These are phyloP conservation scores for Aricia agestis DNA, from an alignment of 1,140 invertebrate genomes.

Conservation along the genomic window DNA sequence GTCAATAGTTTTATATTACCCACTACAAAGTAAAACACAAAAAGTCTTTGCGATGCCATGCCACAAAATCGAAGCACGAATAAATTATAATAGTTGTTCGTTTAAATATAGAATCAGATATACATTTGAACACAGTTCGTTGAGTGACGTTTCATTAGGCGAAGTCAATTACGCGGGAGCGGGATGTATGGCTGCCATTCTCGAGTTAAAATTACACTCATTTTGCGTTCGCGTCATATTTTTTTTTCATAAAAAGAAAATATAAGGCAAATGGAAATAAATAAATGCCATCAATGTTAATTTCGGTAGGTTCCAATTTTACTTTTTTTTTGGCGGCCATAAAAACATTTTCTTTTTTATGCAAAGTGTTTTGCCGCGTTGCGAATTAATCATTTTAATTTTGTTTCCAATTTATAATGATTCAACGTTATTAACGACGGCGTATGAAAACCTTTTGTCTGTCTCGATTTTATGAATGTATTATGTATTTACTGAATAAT, in stretches of 20 bases:
- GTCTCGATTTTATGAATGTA: neutral
- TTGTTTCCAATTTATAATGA: neutral
- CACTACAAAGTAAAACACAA: too few species aligned
- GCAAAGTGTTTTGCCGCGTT: conserved; percentile 22
- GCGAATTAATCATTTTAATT: neutral
- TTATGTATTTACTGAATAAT: too few species aligned
- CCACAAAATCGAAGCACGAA: too few species aligned
- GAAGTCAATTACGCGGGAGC: conserved; percentile 52
- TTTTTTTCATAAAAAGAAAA: conserved; percentile 39
- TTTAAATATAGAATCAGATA: conserved; percentile 21
- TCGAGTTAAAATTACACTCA: conserved; percentile 53
- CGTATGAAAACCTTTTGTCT: neutral
- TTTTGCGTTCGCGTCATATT: conserved; percentile 40
- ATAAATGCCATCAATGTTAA: conserved; percentile 49
- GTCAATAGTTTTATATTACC: too few species aligned
- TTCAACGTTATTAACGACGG: neutral
- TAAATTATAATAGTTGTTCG: neutral
- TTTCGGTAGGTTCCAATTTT: conserved; percentile 26
- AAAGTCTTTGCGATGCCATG: too few species aligned
- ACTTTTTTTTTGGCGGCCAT: conserved; percentile 18
- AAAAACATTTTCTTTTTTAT: conserved; percentile 14
- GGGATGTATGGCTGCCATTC: conserved; percentile 50
- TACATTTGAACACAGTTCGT: conserved; percentile 27
- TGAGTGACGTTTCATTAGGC: conserved; percentile 59
- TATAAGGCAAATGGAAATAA: conserved; percentile 40